A percentile compares a stretch with the other conserved stretches of the same genome.
These are phyloP conservation scores for Moxostoma hubbsi DNA, from an alignment of 2,797 vertebrate genomes.

Conservation along the genomic window DNA sequence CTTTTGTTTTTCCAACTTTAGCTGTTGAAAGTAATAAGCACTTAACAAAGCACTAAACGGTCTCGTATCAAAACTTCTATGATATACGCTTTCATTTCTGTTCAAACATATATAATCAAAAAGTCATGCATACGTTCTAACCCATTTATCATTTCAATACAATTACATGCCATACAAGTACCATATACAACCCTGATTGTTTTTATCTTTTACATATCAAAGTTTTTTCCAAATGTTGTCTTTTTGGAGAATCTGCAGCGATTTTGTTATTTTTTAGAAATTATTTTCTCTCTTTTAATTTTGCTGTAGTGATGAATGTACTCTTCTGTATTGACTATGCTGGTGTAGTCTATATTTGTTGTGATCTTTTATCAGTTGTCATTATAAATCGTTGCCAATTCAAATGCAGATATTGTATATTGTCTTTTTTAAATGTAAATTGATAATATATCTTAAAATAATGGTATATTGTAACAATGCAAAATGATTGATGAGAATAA, in stretches of 20 bases:
- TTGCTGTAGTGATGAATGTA: slow-evolving; percentile 54
- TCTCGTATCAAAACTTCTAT: slow-evolving; percentile 9
- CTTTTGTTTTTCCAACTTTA: slow-evolving; percentile 46
- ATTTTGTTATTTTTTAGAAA: too few species aligned
- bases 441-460: slow-evolving; percentile 83
- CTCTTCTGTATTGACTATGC: slow-evolving; percentile 72
- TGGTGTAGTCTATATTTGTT: slow-evolving; percentile 75
- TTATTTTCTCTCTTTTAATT: not conserved
- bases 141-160: slow-evolving; percentile 17
- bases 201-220: not conserved
- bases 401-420: slow-evolving; percentile 66
- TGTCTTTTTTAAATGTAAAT: slow-evolving; percentile 72
- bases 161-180: not conserved
- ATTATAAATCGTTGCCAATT: slow-evolving; percentile 50
- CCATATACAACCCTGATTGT: slow-evolving; percentile 5
- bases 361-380: slow-evolving; percentile 51
- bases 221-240: not conserved
- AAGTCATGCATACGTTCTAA: slow-evolving; percentile 19
- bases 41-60: not conserved
- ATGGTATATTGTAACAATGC: slow-evolving; percentile 67
- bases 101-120: slow-evolving; percentile 9
- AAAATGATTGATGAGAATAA: slow-evolving; percentile 36
- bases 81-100: slow-evolving; percentile 31
- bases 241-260: slow-evolving; percentile 9
- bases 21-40: slow-evolving; percentile 10